These are phyloP conservation scores for Aleiodes sp. DNA, from an alignment of 1,140 invertebrate genomes.

Conservation along the genomic window DNA sequence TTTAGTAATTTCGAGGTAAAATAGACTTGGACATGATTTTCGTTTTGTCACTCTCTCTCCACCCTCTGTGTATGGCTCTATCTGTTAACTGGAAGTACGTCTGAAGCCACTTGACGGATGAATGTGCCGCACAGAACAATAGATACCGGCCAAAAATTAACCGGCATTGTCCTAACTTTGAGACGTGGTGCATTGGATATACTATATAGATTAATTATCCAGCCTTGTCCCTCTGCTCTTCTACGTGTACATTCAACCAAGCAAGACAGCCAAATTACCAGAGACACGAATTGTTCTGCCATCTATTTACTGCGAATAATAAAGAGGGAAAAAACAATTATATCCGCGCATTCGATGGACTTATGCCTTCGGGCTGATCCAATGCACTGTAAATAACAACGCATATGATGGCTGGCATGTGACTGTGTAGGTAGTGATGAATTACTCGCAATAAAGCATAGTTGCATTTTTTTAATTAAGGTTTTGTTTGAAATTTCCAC, in stretches of 20 bases:
- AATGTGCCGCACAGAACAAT: slow-evolving; percentile 61
- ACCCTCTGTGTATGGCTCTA: background rate
- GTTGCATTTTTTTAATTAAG: background rate
- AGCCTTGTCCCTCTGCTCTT: slow-evolving; percentile 24
- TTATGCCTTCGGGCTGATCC: background rate
- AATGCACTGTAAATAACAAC: background rate
- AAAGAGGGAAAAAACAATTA: background rate
- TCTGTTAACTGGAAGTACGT: slow-evolving; percentile 50
- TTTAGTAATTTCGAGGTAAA: background rate
- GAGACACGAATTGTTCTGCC: background rate
- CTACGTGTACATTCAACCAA: background rate
- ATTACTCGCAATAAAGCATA: background rate
- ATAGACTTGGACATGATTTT: background rate
- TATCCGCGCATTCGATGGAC: background rate
- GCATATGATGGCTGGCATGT: no score
- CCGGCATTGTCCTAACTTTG: slow-evolving; percentile 66
- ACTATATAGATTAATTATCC: slow-evolving; percentile 40
- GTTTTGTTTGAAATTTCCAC: no score
- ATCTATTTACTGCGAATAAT: background rate
- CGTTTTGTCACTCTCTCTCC: slow-evolving; percentile 19
- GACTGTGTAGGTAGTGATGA: background rate
- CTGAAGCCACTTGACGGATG: slow-evolving; percentile 61
- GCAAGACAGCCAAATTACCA: background rate
- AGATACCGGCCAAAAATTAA: slow-evolving; percentile 64
- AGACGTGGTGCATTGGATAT: slow-evolving; percentile 35